Evolutionary conservation across 2,797 vertebrate genomes (phyloP).

Genomic region (Lagocephalus sceleratus): DNA sequence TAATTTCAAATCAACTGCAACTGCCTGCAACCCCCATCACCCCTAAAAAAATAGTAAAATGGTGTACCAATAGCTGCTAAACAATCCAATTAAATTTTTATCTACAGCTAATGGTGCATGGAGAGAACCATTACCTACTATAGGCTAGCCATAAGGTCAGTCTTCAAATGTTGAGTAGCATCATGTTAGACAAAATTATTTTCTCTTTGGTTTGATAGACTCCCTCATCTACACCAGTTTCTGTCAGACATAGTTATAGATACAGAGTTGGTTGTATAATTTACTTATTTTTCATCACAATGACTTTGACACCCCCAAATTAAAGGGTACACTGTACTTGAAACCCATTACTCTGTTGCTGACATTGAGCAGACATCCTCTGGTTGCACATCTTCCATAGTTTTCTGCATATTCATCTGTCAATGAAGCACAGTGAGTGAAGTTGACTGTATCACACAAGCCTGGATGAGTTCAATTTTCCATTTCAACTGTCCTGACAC

Average conservation of each 20-base stretch:
- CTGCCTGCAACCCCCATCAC: too few species aligned
- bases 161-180: too few species aligned
- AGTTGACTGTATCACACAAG: conserved; percentile 55
- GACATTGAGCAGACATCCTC: conserved; percentile 30
- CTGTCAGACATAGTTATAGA: neutral
- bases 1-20: too few species aligned
- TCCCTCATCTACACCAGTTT: too few species aligned
- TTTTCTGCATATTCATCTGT: conserved; percentile 60
- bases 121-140: too few species aligned
- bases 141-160: too few species aligned
- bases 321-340: conserved; percentile 54
- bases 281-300: conserved; percentile 30
- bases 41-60: too few species aligned
- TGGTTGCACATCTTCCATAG: conserved; percentile 23
- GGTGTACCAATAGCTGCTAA: too few species aligned
- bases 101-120: too few species aligned
- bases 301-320: conserved; percentile 59
- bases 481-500: conserved; percentile 63
- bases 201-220: too few species aligned
- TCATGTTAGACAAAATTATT: too few species aligned
- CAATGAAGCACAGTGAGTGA: neutral
- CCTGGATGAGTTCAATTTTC: conserved; percentile 67
- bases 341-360: conserved; percentile 45
- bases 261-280: conserved; percentile 22
- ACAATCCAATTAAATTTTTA: too few species aligned